These are phyloP conservation scores for Syngnathoides biaculeatus DNA, from an alignment of 2,113 vertebrate genomes.

Conservation along the genomic window DNA sequence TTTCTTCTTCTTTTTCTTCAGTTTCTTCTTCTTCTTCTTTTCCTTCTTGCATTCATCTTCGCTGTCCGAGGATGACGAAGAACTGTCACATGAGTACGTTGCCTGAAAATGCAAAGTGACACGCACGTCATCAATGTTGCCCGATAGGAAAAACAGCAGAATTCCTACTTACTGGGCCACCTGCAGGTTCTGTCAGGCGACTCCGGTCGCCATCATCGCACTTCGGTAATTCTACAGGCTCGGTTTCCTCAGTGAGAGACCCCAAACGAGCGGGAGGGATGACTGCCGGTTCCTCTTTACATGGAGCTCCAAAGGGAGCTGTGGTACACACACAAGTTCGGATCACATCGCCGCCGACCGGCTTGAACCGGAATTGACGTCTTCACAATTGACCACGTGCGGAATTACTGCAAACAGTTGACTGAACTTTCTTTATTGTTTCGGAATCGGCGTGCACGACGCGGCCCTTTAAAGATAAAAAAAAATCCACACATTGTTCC, in stretches of 20 bases:
- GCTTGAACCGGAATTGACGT: background rate
- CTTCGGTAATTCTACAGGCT: slow-evolving; percentile 9
- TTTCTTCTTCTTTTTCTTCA: slow-evolving; percentile 51
- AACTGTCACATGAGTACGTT: slow-evolving; percentile 41
- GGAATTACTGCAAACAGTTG: background rate
- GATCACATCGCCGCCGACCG: background rate
- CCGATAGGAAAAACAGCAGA: background rate
- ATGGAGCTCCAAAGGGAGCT: slow-evolving; percentile 36
- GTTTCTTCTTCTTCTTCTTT: slow-evolving; percentile 59
- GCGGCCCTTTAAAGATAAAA: no score
- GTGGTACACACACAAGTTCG: background rate
- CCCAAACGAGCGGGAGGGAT: background rate
- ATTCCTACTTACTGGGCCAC: slow-evolving; percentile 19
- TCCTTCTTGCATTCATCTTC: slow-evolving; percentile 55
- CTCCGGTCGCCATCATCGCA: background rate
- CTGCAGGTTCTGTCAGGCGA: background rate
- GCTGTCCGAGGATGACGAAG: slow-evolving; percentile 45
- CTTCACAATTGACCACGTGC: background rate
- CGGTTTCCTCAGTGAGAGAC: background rate
- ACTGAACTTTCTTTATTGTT: slow-evolving; percentile 1
- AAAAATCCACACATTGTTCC: background rate
- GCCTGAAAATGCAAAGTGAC: slow-evolving; percentile 18
- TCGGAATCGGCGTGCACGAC: background rate
- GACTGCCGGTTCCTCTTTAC: background rate
- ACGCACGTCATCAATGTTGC: background rate